Conservation (phyloP, 1,140 invertebrate species). For the Alviniconcha marisindica region DNA sequence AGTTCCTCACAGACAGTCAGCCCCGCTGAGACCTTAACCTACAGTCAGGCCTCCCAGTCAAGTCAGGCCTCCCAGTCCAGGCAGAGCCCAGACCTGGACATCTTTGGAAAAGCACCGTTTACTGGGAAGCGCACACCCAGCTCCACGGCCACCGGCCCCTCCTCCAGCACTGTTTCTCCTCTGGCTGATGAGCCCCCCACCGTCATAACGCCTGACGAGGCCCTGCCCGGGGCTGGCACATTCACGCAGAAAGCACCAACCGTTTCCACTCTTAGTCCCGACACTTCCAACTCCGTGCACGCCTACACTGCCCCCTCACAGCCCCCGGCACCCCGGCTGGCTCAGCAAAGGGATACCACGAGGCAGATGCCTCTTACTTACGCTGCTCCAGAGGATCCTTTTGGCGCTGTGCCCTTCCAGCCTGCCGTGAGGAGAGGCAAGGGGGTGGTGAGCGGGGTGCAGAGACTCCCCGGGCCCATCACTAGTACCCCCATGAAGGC, state of each 20-base stretch:
- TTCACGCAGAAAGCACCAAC: constrained; percentile 38
- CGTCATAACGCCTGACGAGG: constrained; percentile 50
- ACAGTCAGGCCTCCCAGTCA: constrained; percentile 3
- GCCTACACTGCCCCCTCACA: constrained; percentile 19
- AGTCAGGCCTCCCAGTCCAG: constrained; percentile 30
- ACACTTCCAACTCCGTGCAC: constrained; percentile 9
- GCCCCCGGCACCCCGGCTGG: not conserved
- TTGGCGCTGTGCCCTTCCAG: constrained; percentile 81
- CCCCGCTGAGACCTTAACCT: constrained; percentile 24
- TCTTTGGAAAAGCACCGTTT: constrained; percentile 87
- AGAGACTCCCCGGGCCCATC: not conserved
- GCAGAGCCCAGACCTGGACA: constrained; percentile 76
- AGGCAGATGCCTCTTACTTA: constrained; percentile 31
- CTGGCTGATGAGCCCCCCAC: constrained; percentile 50
- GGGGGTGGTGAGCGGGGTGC: not conserved
- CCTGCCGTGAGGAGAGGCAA: constrained; percentile 47
- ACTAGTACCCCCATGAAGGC: constrained; percentile 34
- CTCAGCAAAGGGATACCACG: constrained; percentile 8
- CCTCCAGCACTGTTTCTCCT: constrained; percentile 55
- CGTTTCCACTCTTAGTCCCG: constrained; percentile 44
- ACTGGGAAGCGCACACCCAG: constrained; percentile 64
- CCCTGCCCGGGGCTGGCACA: constrained; percentile 45
- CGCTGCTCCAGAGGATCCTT: constrained; percentile 76
- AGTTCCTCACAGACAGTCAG: constrained; percentile 38
- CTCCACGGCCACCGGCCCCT: constrained; percentile 72